These are phyloP conservation scores for Lycopodina hypogea DNA, from an alignment of 37 sponge, comb jelly and placozoan genomes.

Conservation along the genomic window DNA sequence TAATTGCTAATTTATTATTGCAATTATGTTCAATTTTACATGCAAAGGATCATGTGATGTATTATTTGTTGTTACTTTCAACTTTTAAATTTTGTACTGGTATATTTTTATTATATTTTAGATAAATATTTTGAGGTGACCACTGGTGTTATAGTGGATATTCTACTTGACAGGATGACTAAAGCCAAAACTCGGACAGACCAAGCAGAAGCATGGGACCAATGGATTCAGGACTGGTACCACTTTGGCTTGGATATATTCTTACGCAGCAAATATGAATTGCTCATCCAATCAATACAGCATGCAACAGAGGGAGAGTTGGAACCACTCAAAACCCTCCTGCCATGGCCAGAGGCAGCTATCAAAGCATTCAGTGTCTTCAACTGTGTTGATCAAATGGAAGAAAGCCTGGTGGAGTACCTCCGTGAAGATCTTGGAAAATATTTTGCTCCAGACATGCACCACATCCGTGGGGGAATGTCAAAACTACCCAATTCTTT, in stretches of 20 bases:
- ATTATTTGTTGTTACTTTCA: no score
- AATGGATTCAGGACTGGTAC: conserved; percentile 35
- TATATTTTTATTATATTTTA: conserved; percentile 1
- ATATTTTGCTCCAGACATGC: conserved; percentile 57
- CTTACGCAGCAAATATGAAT: conserved; percentile 16
- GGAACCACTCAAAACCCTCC: conserved; percentile 24
- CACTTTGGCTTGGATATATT: conserved; percentile 26
- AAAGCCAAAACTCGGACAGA: neutral
- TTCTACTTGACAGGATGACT: conserved; percentile 10
- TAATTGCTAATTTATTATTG: no score
- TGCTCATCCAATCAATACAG: neutral
- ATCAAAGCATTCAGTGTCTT: conserved; percentile 23
- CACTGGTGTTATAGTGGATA: neutral
- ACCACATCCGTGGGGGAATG: conserved; percentile 43
- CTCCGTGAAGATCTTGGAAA: conserved; percentile 47
- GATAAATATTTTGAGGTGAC: conserved; percentile 22
- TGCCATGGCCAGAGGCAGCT: conserved; percentile 66
- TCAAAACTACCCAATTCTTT: conserved; percentile 43
- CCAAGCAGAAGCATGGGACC: conserved; percentile 18
- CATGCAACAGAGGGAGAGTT: neutral
- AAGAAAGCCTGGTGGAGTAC: conserved; percentile 24
- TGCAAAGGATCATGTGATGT: no score
- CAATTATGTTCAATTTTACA: no score
- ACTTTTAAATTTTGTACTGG: no score
- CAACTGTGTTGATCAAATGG: conserved; percentile 49